Conservation (phyloP, 2,888 invertebrate genomes). For the Heteromurus nitidus region DNA sequence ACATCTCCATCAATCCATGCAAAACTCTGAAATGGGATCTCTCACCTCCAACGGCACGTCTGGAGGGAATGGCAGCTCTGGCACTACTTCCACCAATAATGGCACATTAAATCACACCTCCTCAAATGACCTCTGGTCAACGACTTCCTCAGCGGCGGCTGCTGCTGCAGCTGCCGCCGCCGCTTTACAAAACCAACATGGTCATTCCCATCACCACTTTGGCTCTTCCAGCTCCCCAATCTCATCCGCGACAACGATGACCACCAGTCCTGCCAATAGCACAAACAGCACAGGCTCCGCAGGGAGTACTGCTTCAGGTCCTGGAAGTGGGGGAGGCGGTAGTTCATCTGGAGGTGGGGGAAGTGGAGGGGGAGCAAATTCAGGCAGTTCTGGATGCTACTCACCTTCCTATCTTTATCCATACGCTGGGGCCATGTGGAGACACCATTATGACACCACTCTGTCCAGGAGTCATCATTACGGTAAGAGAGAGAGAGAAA, state of each 20-base stretch:
- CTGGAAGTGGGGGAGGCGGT: slow-evolving; percentile 49
- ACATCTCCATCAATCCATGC: slow-evolving; percentile 50
- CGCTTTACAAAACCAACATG: slow-evolving; percentile 64
- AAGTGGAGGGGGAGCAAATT: slow-evolving; percentile 51
- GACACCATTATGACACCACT: slow-evolving; percentile 72
- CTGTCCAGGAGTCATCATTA: slow-evolving; percentile 72
- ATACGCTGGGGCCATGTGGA: slow-evolving; percentile 73
- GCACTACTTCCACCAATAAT: slow-evolving; percentile 25
- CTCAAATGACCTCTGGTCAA: slow-evolving; percentile 66
- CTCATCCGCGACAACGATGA: slow-evolving; percentile 67
- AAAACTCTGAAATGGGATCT: slow-evolving; percentile 58
- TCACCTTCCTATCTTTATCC: slow-evolving; percentile 72
- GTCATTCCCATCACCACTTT: slow-evolving; percentile 62
- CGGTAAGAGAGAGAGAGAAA: slow-evolving; percentile 62
- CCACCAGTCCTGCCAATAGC: slow-evolving; percentile 72
- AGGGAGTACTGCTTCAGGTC: slow-evolving; percentile 60
- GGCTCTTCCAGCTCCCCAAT: slow-evolving; percentile 69
- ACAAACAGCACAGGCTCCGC: slow-evolving; percentile 71
- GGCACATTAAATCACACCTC: slow-evolving; percentile 38
- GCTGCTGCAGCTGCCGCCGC: slow-evolving; percentile 53
- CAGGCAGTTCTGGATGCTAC: slow-evolving; percentile 68
- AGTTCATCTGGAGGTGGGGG: slow-evolving; percentile 30
- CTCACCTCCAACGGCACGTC: slow-evolving; percentile 36
- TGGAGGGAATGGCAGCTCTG: slow-evolving; percentile 17
- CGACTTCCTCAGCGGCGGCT: slow-evolving; percentile 60